Evolutionary conservation across 2,888 invertebrate species (phyloP).

Genomic region (Chirona hameri): DNA sequence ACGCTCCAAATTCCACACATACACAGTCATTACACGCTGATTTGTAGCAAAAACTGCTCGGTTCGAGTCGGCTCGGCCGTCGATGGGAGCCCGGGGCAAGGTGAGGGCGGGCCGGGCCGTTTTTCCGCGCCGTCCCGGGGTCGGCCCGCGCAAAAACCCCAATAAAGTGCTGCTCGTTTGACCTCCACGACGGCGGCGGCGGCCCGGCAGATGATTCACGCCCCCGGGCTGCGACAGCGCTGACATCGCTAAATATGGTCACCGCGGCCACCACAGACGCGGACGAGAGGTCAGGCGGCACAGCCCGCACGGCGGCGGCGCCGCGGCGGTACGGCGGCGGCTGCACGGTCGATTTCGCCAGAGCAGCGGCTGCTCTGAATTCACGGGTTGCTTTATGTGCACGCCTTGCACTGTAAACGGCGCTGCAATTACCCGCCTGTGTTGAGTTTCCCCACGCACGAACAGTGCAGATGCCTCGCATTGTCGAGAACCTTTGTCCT

Average conservation of each 20-base stretch:
- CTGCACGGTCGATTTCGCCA: neutral
- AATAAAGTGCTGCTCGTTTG: neutral
- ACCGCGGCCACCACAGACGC: neutral
- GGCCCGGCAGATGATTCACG: neutral
- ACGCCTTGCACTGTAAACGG: neutral
- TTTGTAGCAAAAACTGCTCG: no score
- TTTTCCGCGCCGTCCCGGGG: neutral
- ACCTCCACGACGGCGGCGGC: neutral
- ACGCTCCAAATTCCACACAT: no score
- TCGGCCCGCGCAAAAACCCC: neutral
- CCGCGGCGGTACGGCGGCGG: neutral
- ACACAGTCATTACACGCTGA: no score
- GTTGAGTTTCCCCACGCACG: neutral
- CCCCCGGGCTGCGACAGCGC: neutral
- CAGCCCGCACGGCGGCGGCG: neutral
- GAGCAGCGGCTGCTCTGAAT: neutral
- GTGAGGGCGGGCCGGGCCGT: neutral
- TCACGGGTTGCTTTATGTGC: neutral
- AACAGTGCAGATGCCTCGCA: neutral
- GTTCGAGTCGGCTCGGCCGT: no score
- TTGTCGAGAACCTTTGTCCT: neutral
- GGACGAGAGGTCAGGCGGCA: neutral
- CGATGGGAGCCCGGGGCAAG: neutral
- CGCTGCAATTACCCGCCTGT: neutral
- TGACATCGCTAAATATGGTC: conserved; percentile 1